phyloP scores from a whole-genome alignment of 1,140 invertebrate genomes.

The Neuroterus valhalla region DNA sequence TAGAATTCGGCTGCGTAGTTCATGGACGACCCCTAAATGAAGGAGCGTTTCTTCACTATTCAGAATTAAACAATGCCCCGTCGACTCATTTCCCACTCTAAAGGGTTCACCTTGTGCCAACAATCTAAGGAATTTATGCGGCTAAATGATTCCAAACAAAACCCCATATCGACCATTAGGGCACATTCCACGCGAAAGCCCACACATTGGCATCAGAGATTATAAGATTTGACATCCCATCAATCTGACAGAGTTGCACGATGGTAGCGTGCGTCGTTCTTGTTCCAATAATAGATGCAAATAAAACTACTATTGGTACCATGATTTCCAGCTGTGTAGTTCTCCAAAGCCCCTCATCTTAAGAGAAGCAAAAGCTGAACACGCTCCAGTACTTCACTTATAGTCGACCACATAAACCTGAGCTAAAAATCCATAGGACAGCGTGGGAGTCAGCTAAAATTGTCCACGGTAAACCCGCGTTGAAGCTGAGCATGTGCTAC shows the following conservation, averaged over 20 bases:
- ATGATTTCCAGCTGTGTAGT: background rate
- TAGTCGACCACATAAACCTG: background rate
- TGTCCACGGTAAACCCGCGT: background rate
- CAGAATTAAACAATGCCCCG: slow-evolving; percentile 53
- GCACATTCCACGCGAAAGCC: too few relatives aligned
- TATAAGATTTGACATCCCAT: slow-evolving; percentile 8
- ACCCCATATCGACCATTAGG: slow-evolving; percentile 40
- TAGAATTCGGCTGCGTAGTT: too few relatives aligned
- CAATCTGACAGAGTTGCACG: background rate
- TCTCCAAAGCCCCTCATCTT: background rate
- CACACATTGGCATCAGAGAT: background rate
- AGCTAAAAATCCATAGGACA: slow-evolving; percentile 2
- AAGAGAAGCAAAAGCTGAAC: background rate
- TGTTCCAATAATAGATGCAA: background rate
- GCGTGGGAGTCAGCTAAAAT: slow-evolving; percentile 10
- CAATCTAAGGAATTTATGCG: too few relatives aligned
- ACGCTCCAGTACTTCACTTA: slow-evolving; percentile 1
- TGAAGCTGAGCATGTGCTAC: background rate
- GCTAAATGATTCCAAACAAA: slow-evolving; percentile 46
- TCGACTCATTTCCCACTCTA: too few relatives aligned
- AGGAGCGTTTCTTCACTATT: slow-evolving; percentile 42
- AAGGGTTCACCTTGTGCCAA: too few relatives aligned
- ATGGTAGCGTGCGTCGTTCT: background rate
- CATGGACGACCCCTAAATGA: too few relatives aligned
- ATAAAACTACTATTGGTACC: background rate